phyloP scores from a whole-genome alignment of 1,140 invertebrate genomes.

The Aphaenogaster ashmeadi region DNA sequence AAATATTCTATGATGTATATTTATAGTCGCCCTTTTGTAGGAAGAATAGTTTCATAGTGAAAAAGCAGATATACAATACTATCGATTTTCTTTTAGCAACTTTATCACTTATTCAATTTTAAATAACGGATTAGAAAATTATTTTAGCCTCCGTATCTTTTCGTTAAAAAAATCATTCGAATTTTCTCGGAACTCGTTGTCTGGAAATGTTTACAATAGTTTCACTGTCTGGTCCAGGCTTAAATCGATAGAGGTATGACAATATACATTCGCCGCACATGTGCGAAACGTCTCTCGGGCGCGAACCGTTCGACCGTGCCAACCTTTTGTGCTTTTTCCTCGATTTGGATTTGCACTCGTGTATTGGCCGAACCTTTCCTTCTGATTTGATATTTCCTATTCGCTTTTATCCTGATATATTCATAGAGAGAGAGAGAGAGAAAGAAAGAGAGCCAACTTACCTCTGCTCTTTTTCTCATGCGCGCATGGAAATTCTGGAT shows the following conservation, averaged over 20 bases:
- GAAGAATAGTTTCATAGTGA: background rate
- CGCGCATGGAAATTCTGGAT: background rate
- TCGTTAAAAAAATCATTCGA: background rate
- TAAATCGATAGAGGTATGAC: slow-evolving; percentile 63
- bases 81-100: background rate
- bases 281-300: slow-evolving; percentile 55
- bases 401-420: slow-evolving; percentile 59
- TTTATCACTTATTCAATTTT: background rate
- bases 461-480: background rate
- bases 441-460: slow-evolving; percentile 16
- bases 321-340: slow-evolving; percentile 54
- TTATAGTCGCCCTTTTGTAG: background rate
- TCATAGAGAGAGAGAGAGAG: slow-evolving; percentile 8
- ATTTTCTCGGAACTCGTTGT: slow-evolving; percentile 29
- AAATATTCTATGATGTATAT: background rate
- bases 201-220: slow-evolving; percentile 61
- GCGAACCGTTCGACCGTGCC: slow-evolving; percentile 55
- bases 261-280: slow-evolving; percentile 60
- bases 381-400: slow-evolving; percentile 64
- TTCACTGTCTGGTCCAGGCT: slow-evolving; percentile 55
- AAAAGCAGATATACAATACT: background rate
- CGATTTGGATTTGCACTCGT: slow-evolving; percentile 62
- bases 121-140: slow-evolving; percentile 9
- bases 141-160: slow-evolving; percentile 7
- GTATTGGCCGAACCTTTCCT: slow-evolving; percentile 56